Percentiles rank a stretch among this genome's conserved stretches.
These are phyloP conservation scores for Carpatolechia fugitivella DNA, from an alignment of 2,888 invertebrate species.

Conservation along the genomic window DNA sequence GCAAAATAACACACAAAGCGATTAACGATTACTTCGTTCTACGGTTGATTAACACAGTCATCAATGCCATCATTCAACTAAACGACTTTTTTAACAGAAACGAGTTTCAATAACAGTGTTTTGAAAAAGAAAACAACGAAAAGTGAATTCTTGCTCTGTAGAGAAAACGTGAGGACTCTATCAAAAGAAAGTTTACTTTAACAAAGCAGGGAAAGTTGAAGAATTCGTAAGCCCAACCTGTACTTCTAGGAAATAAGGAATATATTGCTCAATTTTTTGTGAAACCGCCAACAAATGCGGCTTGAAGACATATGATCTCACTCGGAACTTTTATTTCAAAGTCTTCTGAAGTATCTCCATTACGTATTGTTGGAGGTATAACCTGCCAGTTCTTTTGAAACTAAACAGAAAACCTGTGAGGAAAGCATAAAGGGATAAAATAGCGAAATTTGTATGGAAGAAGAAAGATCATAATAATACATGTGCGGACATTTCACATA, in stretches of 20 bases:
- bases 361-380: constrained; percentile 27
- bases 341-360: constrained; percentile 37
- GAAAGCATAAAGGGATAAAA: neutral
- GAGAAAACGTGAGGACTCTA: constrained; percentile 25
- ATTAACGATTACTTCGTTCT: no score
- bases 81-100: no score
- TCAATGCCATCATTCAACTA: no score
- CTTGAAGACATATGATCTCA: constrained; percentile 44
- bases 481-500: no score
- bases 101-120: constrained; percentile 53
- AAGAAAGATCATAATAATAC: no score
- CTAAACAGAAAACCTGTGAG: neutral
- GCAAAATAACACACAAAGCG: no score
- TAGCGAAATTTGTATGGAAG: no score
- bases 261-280: constrained; percentile 28
- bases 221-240: constrained; percentile 20
- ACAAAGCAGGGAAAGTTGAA: constrained; percentile 26
- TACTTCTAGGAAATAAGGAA: constrained; percentile 34
- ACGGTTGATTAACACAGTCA: no score
- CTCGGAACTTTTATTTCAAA: constrained; percentile 57
- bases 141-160: constrained; percentile 41
- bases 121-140: constrained; percentile 51
- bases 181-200: constrained; percentile 43
- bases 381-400: constrained; percentile 24
- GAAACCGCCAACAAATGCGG: constrained; percentile 26